Evolutionary conservation across 1,140 invertebrate species (phyloP).

Genomic region (Hyles euphorbiae): DNA sequence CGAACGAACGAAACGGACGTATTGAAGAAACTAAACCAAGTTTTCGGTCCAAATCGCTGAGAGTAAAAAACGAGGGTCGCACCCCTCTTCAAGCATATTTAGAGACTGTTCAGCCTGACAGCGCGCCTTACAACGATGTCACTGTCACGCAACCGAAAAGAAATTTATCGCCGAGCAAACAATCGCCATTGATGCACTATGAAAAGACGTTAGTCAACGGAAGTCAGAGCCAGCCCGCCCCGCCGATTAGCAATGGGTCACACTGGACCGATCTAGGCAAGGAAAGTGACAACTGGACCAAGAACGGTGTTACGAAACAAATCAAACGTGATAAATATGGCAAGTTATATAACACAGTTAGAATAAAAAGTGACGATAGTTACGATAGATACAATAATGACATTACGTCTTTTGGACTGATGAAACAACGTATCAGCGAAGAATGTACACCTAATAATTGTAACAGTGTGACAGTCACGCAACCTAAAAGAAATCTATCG

Average conservation of each 20-base stretch:
- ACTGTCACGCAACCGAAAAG: slow-evolving; percentile 74
- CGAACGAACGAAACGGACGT: slow-evolving; percentile 59
- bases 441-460: slow-evolving; percentile 53
- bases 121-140: slow-evolving; percentile 51
- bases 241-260: slow-evolving; percentile 46
- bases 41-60: slow-evolving; percentile 72
- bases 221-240: slow-evolving; percentile 42
- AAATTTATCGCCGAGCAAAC: slow-evolving; percentile 71
- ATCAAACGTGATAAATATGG: slow-evolving; percentile 66
- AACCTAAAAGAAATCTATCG: slow-evolving; percentile 53
- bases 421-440: slow-evolving; percentile 56
- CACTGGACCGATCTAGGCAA: slow-evolving; percentile 46
- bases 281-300: slow-evolving; percentile 70
- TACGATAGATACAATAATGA: slow-evolving; percentile 62
- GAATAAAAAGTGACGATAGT: slow-evolving; percentile 72
- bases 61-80: slow-evolving; percentile 72
- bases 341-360: slow-evolving; percentile 69
- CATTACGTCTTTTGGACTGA: slow-evolving; percentile 46
- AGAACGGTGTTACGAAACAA: slow-evolving; percentile 56
- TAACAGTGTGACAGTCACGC: no score
- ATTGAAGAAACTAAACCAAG: slow-evolving; percentile 56
- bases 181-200: slow-evolving; percentile 68
- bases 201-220: slow-evolving; percentile 48
- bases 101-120: slow-evolving; percentile 43
- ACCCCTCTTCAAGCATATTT: slow-evolving; percentile 59